Evolutionary conservation across 2,888 invertebrate genomes (phyloP), one percentile per base, ranked within the genome.

Genomic region (Thelaira solivaga): DNA sequence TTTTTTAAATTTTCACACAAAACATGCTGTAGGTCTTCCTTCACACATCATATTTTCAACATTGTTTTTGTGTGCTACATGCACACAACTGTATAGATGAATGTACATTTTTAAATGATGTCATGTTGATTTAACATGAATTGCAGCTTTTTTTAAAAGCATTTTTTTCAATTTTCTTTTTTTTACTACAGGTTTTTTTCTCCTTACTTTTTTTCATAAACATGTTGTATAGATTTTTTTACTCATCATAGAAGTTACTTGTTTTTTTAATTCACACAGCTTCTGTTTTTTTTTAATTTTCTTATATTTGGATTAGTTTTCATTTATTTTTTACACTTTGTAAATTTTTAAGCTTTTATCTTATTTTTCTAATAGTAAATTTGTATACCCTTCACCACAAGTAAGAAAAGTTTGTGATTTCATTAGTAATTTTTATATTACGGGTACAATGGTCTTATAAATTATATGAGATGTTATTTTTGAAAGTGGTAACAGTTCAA

Each of bases 101-200:
- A 71, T 67, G 53, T 39, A 67, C 55, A 75, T 43, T 71, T 68
- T 41, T 45, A 72, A 68, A 71, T 53, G 57, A 72, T 76, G 75
- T 72, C 79, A 80, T 80, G 76, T 76, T 76, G 79, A 64, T 72
- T 68, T 76, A 76, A 71, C 75, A 75, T 76, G 68, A 68, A 80
- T 76, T 80, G 62, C 53, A 64, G 57, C 26, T 61, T 47, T 13
- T 69, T 31, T 49, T 36, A 7, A 18, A 5, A 24, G 31, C 45
- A 4, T 55, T 29, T 16, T 39, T 57, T 57, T 39, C 13, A n/a
- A n/a, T 26, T 59, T 24, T 29, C 18, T 24, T 2, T 13, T 4
- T 39, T 39, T 4, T 6, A 8, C 13, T 39, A 39, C 7, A 13
- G 26, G 26, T 26, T 26, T 45, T 55, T 49, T n/a, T 41, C 18